These are phyloP conservation scores for Rotaria socialis DNA, from an alignment of 2,888 invertebrate genomes.

Conservation along the genomic window DNA sequence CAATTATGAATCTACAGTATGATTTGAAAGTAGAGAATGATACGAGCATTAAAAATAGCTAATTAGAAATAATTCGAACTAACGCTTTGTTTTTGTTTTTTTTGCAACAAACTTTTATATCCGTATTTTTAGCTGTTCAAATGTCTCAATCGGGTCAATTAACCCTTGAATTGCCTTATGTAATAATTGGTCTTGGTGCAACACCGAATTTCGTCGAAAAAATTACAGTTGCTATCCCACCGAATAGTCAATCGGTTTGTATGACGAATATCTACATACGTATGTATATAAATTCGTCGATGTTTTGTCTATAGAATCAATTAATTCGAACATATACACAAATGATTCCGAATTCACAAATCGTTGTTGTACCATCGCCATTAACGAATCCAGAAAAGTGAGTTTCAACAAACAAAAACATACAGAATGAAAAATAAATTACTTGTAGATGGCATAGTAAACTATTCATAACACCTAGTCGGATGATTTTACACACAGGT, in stretches of 20 bases:
- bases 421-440: neutral
- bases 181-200: constrained; percentile 90
- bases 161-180: constrained; percentile 86
- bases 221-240: constrained; percentile 35
- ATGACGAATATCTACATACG: neutral
- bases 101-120: too few relatives aligned
- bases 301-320: constrained; percentile 49
- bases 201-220: constrained; percentile 91
- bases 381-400: constrained; percentile 66
- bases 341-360: constrained; percentile 93
- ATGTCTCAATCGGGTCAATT: constrained; percentile 84
- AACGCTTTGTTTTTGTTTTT: too few relatives aligned
- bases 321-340: constrained; percentile 72
- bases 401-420: neutral
- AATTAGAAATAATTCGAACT: too few relatives aligned
- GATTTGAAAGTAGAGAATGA: too few relatives aligned
- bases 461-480: constrained; percentile 43
- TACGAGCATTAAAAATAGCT: too few relatives aligned
- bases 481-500: constrained; percentile 45
- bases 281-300: neutral
- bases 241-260: constrained; percentile 9
- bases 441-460: constrained; percentile 44
- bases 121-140: constrained; percentile 68
- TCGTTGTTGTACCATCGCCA: constrained; percentile 83
- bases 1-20: too few relatives aligned